Conservation (phyloP, 2,113 vertebrate species). For the Zapornia atra region DNA sequence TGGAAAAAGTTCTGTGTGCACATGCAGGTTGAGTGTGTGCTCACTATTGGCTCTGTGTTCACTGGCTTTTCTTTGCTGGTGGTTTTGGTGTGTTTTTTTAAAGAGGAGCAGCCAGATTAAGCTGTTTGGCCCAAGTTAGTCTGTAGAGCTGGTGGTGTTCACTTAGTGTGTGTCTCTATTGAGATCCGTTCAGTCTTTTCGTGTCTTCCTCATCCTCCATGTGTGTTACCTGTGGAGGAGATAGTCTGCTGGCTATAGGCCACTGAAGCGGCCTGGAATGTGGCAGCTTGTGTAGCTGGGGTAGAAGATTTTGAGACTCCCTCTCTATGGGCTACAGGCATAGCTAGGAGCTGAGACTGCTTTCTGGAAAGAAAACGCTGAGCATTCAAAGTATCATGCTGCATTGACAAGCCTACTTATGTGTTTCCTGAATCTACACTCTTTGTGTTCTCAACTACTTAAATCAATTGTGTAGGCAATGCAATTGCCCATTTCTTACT, state of each 20-base stretch:
- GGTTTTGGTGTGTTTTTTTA: background rate
- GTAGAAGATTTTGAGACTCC: background rate
- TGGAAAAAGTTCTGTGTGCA: background rate
- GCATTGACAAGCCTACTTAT: background rate
- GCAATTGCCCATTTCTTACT: background rate
- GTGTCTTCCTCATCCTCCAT: background rate
- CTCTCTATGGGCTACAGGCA: accelerated
- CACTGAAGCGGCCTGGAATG: background rate
- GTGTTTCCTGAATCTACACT: background rate
- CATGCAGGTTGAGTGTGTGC: background rate
- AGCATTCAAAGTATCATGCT: background rate
- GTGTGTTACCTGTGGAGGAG: accelerated
- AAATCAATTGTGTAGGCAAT: background rate
- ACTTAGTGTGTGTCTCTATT: background rate
- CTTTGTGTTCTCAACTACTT: background rate
- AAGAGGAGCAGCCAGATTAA: background rate
- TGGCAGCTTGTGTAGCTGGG: background rate
- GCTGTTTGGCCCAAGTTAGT: background rate
- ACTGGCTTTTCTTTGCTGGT: background rate
- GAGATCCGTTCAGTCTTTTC: background rate
- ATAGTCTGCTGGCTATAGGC: background rate
- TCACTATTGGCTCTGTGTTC: accelerated
- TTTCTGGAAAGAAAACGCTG: background rate
- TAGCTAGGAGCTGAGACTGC: background rate
- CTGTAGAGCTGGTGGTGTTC: background rate